Conservation (phyloP, 2,797 vertebrate species). For the Gymnothorax javanicus region DNA sequence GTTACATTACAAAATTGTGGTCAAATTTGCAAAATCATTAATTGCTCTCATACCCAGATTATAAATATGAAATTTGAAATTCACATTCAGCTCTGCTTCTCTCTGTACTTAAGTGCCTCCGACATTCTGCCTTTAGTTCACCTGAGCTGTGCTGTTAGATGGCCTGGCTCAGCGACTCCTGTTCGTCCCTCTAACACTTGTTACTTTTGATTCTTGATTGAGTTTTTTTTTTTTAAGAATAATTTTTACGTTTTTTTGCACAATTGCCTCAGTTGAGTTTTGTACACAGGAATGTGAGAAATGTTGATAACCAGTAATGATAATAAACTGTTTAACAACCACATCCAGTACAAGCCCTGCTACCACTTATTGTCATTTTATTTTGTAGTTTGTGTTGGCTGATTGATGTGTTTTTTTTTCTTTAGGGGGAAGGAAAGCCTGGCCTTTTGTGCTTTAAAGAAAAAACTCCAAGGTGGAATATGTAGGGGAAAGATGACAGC, state of each 20-base stretch:
- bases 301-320: not conserved
- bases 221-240: not conserved
- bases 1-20: not conserved
- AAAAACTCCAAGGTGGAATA: no score
- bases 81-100: not conserved
- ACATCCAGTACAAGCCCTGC: not conserved
- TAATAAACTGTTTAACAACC: not conserved
- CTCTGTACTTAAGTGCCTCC: not conserved
- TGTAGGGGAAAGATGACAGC: no score
- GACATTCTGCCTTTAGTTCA: not conserved
- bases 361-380: no score
- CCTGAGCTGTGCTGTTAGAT: not conserved
- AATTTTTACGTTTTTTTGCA: not conserved
- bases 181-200: not conserved
- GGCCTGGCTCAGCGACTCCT: not conserved
- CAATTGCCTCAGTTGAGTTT: not conserved
- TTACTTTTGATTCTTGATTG: not conserved
- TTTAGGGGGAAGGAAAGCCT: no score
- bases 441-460: no score
- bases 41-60: not conserved
- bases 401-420: not conserved
- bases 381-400: not conserved
- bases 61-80: not conserved
- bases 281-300: not conserved
- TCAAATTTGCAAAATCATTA: not conserved